These are phyloP conservation scores for Pantelozetes paolii DNA, from an alignment of 2,888 invertebrate species.

Conservation along the genomic window DNA sequence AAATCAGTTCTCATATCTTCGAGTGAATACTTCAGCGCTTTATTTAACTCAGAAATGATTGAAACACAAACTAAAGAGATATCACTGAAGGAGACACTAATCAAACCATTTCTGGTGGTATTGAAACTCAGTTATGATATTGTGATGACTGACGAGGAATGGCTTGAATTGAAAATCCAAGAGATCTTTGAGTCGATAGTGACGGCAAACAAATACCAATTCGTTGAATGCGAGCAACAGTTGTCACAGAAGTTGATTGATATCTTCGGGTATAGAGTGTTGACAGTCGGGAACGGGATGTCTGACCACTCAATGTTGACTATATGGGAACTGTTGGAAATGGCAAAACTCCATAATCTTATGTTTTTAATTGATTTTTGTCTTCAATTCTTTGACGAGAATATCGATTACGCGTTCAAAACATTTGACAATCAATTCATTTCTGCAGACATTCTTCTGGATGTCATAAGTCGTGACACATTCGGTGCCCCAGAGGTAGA, in stretches of 20 bases:
- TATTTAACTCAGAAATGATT: slow-evolving; percentile 30
- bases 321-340: slow-evolving; percentile 30
- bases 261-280: slow-evolving; percentile 3
- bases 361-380: not conserved
- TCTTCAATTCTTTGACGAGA: slow-evolving; percentile 23
- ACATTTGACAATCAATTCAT: slow-evolving; percentile 34
- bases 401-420: not conserved
- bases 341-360: slow-evolving; percentile 35
- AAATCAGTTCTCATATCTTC: slow-evolving; percentile 28
- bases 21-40: slow-evolving; percentile 35
- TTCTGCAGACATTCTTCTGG: slow-evolving; percentile 23
- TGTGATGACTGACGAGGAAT: slow-evolving; percentile 9
- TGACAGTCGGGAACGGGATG: not conserved
- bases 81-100: slow-evolving; percentile 23
- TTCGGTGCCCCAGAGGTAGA: slow-evolving; percentile 11
- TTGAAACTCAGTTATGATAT: slow-evolving; percentile 22
- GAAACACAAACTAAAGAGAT: slow-evolving; percentile 29
- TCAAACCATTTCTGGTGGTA: slow-evolving; percentile 25
- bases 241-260: slow-evolving; percentile 25
- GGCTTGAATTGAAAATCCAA: slow-evolving; percentile 24
- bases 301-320: not conserved
- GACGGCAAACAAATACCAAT: slow-evolving; percentile 33
- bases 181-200: slow-evolving; percentile 25
- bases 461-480: slow-evolving; percentile 15
- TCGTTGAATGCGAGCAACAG: slow-evolving; percentile 17